Base-by-base conservation (phyloP, 2,888 invertebrate genomes). In the Anthophora plumipes region DNA sequence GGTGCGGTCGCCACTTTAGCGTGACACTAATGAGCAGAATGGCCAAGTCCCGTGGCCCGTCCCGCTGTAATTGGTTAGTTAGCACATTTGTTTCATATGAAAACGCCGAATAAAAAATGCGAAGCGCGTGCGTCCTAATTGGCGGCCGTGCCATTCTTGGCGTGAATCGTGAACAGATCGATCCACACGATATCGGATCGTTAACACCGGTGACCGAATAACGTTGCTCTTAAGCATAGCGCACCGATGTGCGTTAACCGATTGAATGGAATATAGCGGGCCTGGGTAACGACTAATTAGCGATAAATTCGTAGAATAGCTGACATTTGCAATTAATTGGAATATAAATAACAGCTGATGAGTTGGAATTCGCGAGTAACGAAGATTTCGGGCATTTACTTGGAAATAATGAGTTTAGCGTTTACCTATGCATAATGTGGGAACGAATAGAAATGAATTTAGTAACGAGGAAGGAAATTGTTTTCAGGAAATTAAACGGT, bases 21-120 rank as follows among this genome's bases (percentile, higher is more conserved):
- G 80, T 87, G 91, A 91, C 91, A 84, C 90, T 91, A 91, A 91
- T 91, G 90, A 91, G 89, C 85, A 77, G 85, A 86, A 80, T 79
- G 80, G 80, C 73, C 85, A 67, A n/a, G 77, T 59, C 77, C 71
- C 69, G 71, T 74, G 77, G 57, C 67, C 77, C 71, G 77, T 76
- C 82, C 77, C 77, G 63, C 89, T 84, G 89, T 89, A 90, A 90
- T 91, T 91, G 90, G 90, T 90, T 88, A 85, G 87, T 91, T 89
- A 88, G 91, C 90, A 90, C 91, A 89, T 91, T 90, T 88, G 85
- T 88, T 85, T 90, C 85, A 85, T 83, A 82, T 83, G 88, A 89
- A 59, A 83, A 79, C 61, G 73, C 55, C 71, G 64, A 70, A 74
- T 84, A 84, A 89, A 89, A 85, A 89, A 89, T 90, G 83, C 82